These are phyloP conservation scores for Willowsia nigromaculata DNA, from an alignment of 2,888 invertebrate species.

Conservation along the genomic window DNA sequence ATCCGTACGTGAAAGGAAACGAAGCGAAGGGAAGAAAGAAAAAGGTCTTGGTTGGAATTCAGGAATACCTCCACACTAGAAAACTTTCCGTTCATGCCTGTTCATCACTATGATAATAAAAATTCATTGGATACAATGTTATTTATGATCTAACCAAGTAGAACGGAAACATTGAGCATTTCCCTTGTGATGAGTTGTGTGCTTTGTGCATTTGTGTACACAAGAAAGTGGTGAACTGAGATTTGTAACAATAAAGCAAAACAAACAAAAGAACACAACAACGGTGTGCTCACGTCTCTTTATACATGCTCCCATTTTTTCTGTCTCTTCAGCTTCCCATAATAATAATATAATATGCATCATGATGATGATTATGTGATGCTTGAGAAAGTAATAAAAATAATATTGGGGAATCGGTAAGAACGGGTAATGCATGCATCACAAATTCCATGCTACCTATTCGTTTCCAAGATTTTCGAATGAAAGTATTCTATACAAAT, in stretches of 20 bases:
- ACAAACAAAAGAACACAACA: not conserved
- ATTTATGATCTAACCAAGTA: conserved; percentile 77
- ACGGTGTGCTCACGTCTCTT: conserved; percentile 46
- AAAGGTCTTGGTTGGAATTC: conserved; percentile 15
- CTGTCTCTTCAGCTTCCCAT: not conserved
- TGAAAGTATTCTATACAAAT: not conserved
- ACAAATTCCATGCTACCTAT: not conserved
- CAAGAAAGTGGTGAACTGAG: conserved; percentile 32
- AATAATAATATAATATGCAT: not conserved
- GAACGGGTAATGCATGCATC: not conserved
- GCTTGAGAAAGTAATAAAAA: conserved; percentile 8
- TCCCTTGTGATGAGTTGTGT: conserved; percentile 71
- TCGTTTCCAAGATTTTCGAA: not conserved
- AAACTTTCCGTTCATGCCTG: conserved; percentile 16
- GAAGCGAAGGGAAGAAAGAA: conserved; percentile 11
- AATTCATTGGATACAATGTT: conserved; percentile 78
- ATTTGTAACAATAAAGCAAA: conserved; percentile 8
- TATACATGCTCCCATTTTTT: not conserved
- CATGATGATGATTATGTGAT: not conserved
- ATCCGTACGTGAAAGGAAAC: conserved; percentile 29
- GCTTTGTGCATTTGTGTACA: not conserved
- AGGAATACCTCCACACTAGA: not conserved
- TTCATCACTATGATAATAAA: conserved; percentile 78
- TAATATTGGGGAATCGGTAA: not conserved
- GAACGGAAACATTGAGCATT: conserved; percentile 77